Evolutionary conservation across 2,888 invertebrate species (phyloP).

Genomic region (Anthophora plumipes): DNA sequence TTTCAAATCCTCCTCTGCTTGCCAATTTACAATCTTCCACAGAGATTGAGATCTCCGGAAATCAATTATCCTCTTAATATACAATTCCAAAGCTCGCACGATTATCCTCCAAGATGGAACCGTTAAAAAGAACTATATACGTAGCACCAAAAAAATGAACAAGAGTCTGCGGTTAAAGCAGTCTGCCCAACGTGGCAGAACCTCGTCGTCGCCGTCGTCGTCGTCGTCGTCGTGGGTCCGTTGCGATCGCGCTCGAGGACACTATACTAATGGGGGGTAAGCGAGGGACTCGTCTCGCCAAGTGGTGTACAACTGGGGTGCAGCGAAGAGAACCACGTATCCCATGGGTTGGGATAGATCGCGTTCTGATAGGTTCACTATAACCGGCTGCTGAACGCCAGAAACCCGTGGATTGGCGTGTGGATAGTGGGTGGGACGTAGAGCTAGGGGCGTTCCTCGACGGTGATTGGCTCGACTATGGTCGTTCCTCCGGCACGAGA

Average conservation of each 20-base stretch:
- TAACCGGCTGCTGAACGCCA: conserved; percentile 20
- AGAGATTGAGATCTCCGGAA: too few relatives aligned
- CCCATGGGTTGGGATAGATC: background rate
- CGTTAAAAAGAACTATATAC: too few relatives aligned
- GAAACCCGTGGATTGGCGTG: conserved; percentile 66
- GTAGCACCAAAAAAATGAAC: too few relatives aligned
- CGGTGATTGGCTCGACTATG: conserved; percentile 73
- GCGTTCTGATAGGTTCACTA: conserved; percentile 61
- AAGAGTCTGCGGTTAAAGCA: too few relatives aligned
- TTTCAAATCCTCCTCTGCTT: too few relatives aligned
- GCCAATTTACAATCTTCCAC: too few relatives aligned
- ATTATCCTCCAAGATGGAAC: too few relatives aligned
- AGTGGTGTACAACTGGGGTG: conserved; percentile 68
- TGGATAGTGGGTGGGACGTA: conserved; percentile 57
- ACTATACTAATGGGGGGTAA: conserved; percentile 44
- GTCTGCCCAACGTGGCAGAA: too few relatives aligned
- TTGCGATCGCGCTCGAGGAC: conserved; percentile 1
- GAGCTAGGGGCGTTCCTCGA: conserved; percentile 72
- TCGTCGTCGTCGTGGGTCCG: background rate
- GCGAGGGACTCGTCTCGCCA: conserved; percentile 63
- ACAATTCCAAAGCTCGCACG: too few relatives aligned
- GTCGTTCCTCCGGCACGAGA: conserved; percentile 74
- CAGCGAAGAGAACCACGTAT: conserved; percentile 56
- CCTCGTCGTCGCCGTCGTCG: background rate
- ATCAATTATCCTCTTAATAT: too few relatives aligned